Base-by-base conservation (phyloP, 2,888 invertebrate genomes). In the Drosophila pullipes region DNA sequence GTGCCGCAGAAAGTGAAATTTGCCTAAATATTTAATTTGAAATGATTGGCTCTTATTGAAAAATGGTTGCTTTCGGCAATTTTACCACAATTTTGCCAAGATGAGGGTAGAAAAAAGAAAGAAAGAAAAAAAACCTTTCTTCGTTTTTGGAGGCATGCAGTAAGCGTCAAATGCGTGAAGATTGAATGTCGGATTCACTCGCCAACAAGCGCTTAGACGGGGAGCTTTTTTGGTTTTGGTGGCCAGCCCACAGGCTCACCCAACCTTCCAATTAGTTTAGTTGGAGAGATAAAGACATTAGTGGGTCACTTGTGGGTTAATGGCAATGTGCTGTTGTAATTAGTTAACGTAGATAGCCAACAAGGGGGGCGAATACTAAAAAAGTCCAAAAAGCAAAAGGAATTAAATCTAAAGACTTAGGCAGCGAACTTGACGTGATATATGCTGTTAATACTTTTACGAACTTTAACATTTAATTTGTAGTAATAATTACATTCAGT, bases 211-310 rank as follows among this genome's bases (percentile, higher is more conserved):
- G 16, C 53, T 69, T 66, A 28, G 55, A 65, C 37, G 63, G 55
- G 65, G 78, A 39, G 30, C 18, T 22, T 18, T 37, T n/a, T 31
- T 22, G 9, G 41, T 13, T n/a, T 16, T 25, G 30, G 41, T 33
- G 41, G 31, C 16, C 65, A 59, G 60, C 62, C 75, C 61, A 59
- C 3, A 33, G 78, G 49, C 30, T 30, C 16, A 28, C 55, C 68
- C 57, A 52, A n/a, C 13, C 22, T 28, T 31, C 63, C 57, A 65
- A 39, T 54, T 72, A 44, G 54, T 22, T 30, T 35, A 50, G 49
- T 61, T 63, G 54, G 9, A 54, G 5, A 47, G 58, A 80, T 82
- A 65, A 69, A 81, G 82, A 74, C 82, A 80, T 81, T 81, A 77
- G 50, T 50, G 81, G 82, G 79, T 62, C 81, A 72, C 49, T 30